phyloP scores from a whole-genome alignment of 2,113 vertebrate genomes.

The Pogona vitticeps region DNA sequence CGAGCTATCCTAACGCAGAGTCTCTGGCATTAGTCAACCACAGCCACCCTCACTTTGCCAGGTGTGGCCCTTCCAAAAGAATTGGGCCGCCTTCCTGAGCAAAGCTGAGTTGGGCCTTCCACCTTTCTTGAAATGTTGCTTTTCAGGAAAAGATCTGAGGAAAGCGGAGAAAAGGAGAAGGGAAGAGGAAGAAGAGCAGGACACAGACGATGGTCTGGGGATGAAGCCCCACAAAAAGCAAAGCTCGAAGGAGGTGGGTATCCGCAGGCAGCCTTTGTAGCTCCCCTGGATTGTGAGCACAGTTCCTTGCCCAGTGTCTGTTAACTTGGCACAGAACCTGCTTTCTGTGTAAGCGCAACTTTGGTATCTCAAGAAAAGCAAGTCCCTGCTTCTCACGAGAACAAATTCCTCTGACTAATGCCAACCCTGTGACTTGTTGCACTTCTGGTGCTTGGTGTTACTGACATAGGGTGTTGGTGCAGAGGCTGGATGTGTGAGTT shows the following conservation, averaged over 20 bases:
- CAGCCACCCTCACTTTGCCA: too few relatives aligned
- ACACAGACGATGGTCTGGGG: conserved; percentile 27
- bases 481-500: too few relatives aligned
- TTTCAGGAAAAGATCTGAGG: conserved; percentile 57
- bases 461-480: too few relatives aligned
- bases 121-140: conserved; percentile 30
- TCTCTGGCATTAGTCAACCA: not conserved
- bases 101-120: not conserved
- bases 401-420: too few relatives aligned
- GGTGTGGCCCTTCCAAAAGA: not conserved
- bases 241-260: conserved; percentile 90
- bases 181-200: conserved; percentile 71
- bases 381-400: not conserved
- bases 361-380: not conserved
- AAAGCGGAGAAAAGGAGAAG: conserved; percentile 83
- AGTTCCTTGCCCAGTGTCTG: not conserved
- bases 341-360: too few relatives aligned
- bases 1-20: not conserved
- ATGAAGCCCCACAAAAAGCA: conserved; percentile 69
- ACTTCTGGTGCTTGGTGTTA: too few relatives aligned
- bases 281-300: not conserved
- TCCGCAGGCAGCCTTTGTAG: too few relatives aligned
- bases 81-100: not conserved
- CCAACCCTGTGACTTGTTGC: too few relatives aligned
- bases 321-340: too few relatives aligned